Conservation (phyloP, 2,888 invertebrate genomes). For the Saturnia japonica region DNA sequence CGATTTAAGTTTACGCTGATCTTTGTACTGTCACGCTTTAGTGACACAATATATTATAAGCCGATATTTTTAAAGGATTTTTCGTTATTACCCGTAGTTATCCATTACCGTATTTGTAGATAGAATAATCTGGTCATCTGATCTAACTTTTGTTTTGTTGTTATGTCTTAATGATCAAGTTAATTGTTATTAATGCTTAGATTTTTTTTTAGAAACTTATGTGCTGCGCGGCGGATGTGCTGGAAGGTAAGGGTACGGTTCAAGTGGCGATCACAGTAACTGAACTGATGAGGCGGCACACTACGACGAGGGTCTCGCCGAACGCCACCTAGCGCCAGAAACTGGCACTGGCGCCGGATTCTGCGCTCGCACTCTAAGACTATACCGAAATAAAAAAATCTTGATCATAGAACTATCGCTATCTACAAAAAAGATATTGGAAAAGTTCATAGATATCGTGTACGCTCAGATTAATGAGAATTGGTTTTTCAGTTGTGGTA, state of each 20-base stretch:
- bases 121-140: too few relatives aligned
- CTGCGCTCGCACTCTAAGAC: constrained; percentile 57
- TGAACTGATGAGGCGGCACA: constrained; percentile 87
- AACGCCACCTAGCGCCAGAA: constrained; percentile 70
- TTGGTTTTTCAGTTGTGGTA: background rate
- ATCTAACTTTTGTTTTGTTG: too few relatives aligned
- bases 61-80: too few relatives aligned
- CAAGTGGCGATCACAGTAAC: constrained; percentile 94
- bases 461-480: background rate
- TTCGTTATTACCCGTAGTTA: too few relatives aligned
- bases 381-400: background rate
- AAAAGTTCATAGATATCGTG: background rate
- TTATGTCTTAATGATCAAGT: background rate
- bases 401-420: too few relatives aligned
- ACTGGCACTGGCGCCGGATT: constrained; percentile 68
- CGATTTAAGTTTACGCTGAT: too few relatives aligned
- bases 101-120: too few relatives aligned
- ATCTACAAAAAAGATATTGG: too few relatives aligned
- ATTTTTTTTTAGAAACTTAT: constrained; percentile 87
- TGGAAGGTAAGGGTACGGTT: constrained; percentile 93
- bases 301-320: constrained; percentile 41
- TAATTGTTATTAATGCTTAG: background rate
- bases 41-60: too few relatives aligned
- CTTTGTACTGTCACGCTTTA: too few relatives aligned
- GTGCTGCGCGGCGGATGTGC: constrained; percentile 95